phyloP scores from a whole-genome alignment of 2,888 invertebrate species.

The Apeira syringaria region DNA sequence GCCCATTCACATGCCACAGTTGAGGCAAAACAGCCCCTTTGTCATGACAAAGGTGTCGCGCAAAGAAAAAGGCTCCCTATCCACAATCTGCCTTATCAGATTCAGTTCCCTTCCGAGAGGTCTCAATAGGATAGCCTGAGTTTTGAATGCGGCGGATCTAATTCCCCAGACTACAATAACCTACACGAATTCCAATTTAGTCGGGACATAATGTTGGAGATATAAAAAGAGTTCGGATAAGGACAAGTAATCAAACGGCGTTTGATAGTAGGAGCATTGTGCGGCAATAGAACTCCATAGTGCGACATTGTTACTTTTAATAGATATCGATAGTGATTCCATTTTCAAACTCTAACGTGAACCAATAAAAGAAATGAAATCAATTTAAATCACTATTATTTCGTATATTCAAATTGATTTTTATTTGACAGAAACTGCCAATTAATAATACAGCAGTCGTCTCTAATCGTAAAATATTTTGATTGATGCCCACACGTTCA shows the following conservation, averaged over 20 bases:
- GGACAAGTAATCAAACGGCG: conserved; percentile 55
- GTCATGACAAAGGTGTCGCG: conserved; percentile 83
- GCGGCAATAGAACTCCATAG: conserved; percentile 42
- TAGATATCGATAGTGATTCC: conserved; percentile 24
- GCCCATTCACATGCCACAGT: conserved; percentile 81
- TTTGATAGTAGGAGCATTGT: conserved; percentile 50
- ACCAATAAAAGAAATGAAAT: conserved; percentile 15
- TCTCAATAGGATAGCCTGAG: conserved; percentile 78
- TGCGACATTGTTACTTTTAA: conserved; percentile 40
- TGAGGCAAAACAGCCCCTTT: conserved; percentile 80
- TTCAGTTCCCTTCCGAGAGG: conserved; percentile 80
- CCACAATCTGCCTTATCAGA: conserved; percentile 82
- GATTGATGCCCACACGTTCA: conserved; percentile 31
- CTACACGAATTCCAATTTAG: conserved; percentile 71
- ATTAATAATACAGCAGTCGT: conserved; percentile 31
- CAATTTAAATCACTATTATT: conserved; percentile 19
- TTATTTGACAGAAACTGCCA: conserved; percentile 33
- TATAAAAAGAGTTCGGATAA: conserved; percentile 51
- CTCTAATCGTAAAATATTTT: conserved; percentile 30
- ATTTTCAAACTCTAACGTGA: conserved; percentile 12
- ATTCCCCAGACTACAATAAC: conserved; percentile 76
- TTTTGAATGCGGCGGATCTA: conserved; percentile 79
- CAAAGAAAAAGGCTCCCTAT: conserved; percentile 81
- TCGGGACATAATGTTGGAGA: conserved; percentile 55
- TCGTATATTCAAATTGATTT: conserved; percentile 24